phyloP scores from a whole-genome alignment of 1,140 invertebrate genomes.

The Tetraneura akinire region DNA sequence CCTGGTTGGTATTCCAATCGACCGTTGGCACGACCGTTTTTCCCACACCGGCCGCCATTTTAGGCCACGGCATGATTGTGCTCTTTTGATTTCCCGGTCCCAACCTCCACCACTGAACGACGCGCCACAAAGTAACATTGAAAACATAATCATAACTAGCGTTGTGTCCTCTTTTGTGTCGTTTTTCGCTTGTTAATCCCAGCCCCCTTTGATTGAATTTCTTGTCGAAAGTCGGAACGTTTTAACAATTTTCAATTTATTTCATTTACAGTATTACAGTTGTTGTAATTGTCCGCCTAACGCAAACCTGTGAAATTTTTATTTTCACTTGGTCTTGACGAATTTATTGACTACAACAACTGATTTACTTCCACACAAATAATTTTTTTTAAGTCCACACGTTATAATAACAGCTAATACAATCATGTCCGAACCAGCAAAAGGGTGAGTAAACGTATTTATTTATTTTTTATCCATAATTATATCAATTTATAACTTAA shows the following conservation, averaged over 20 bases:
- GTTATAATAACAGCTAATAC: neutral
- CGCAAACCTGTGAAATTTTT: too few species aligned
- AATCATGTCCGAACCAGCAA: slow-evolving; percentile 40
- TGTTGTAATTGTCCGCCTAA: neutral
- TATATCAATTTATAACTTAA: too few species aligned
- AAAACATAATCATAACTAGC: neutral
- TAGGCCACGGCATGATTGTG: slow-evolving; percentile 50
- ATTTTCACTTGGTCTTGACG: too few species aligned
- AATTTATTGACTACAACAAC: neutral
- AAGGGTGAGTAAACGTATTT: slow-evolving; percentile 34
- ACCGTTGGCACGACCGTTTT: slow-evolving; percentile 39
- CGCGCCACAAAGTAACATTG: neutral
- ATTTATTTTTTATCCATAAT: too few species aligned
- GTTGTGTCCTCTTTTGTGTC: slow-evolving; percentile 25
- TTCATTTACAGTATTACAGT: too few species aligned
- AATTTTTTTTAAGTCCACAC: neutral
- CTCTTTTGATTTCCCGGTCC: slow-evolving; percentile 50
- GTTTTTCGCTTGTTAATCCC: neutral
- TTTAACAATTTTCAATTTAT: too few species aligned
- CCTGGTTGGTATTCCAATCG: neutral
- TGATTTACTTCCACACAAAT: neutral
- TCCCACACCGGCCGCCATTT: slow-evolving; percentile 33
- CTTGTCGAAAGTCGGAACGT: neutral
- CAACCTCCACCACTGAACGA: neutral
- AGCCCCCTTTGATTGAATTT: neutral